Percentiles rank a stretch among this genome's conserved stretches.
Evolutionary conservation across 2,888 invertebrate genomes (phyloP).

Genomic region (Machimus rusticus): DNA sequence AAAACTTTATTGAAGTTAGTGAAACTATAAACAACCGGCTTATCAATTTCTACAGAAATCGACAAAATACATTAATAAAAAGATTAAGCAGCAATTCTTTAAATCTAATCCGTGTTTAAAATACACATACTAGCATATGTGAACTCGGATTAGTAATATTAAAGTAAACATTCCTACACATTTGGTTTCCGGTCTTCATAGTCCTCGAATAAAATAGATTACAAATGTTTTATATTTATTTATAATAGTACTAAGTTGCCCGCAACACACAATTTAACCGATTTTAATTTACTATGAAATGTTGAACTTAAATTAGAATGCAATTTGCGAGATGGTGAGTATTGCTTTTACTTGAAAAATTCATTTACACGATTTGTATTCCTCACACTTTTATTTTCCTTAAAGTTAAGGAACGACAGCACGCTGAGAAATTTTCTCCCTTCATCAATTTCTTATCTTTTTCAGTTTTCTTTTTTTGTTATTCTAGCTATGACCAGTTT

Average conservation of each 20-base stretch:
- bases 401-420: neutral
- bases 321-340: conserved; percentile 11
- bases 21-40: too few relatives aligned
- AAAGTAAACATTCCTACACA: too few relatives aligned
- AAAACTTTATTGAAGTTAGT: too few relatives aligned
- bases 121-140: too few relatives aligned
- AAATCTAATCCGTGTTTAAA: too few relatives aligned
- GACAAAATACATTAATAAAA: too few relatives aligned
- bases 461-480: conserved; percentile 15
- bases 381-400: neutral
- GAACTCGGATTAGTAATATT: too few relatives aligned
- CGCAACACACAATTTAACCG: neutral
- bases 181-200: neutral
- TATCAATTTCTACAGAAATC: too few relatives aligned
- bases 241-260: neutral
- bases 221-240: neutral
- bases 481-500: conserved; percentile 37
- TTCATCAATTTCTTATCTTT: neutral
- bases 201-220: neutral
- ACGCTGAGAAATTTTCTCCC: conserved; percentile 1
- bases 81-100: too few relatives aligned
- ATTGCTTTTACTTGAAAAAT: neutral
- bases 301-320: neutral
- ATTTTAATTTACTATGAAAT: neutral
- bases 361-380: neutral